A percentile compares a stretch with the other conserved stretches of the same genome.
phyloP scores from a whole-genome alignment of 2,113 vertebrate genomes.

The Catharus bicknelli region DNA sequence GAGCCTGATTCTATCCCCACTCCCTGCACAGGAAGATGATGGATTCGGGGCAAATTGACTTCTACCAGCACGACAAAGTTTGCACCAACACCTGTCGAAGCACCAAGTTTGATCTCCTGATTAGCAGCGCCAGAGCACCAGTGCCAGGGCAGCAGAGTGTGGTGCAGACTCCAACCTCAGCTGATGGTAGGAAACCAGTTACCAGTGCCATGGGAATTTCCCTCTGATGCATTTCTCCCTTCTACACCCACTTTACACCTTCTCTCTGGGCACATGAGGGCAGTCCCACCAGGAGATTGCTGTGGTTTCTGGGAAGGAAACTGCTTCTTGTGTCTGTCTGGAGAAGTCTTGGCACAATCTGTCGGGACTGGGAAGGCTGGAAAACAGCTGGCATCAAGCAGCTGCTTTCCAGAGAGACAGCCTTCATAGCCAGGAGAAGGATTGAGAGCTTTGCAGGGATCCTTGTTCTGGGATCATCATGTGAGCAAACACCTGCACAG shows the following conservation, averaged over 20 bases:
- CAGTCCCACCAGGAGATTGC: not conserved
- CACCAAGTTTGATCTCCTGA: slow-evolving; percentile 92
- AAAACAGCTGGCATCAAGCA: not conserved
- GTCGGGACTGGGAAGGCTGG: not conserved
- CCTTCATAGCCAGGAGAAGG: not conserved
- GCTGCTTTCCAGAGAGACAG: not conserved
- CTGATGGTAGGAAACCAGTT: slow-evolving; percentile 81
- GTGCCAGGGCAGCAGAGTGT: slow-evolving; percentile 84
- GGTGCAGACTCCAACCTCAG: slow-evolving; percentile 80
- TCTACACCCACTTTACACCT: not conserved
- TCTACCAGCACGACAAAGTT: slow-evolving; percentile 92
- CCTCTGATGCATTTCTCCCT: not conserved
- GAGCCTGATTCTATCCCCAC: slow-evolving; percentile 20
- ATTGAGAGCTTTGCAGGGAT: not conserved
- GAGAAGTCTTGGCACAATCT: not conserved
- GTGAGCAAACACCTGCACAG: not conserved
- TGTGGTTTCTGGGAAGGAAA: not conserved
- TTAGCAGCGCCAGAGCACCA: slow-evolving; percentile 85
- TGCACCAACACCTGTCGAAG: slow-evolving; percentile 96
- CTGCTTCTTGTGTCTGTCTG: accelerated
- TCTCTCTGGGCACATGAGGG: not conserved
- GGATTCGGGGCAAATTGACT: slow-evolving; percentile 95
- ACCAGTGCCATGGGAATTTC: not conserved
- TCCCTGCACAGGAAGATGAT: slow-evolving; percentile 89
- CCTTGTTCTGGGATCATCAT: not conserved